Base-by-base conservation (phyloP, 2,113 vertebrate species). In the Hyperoodon ampullatus region DNA sequence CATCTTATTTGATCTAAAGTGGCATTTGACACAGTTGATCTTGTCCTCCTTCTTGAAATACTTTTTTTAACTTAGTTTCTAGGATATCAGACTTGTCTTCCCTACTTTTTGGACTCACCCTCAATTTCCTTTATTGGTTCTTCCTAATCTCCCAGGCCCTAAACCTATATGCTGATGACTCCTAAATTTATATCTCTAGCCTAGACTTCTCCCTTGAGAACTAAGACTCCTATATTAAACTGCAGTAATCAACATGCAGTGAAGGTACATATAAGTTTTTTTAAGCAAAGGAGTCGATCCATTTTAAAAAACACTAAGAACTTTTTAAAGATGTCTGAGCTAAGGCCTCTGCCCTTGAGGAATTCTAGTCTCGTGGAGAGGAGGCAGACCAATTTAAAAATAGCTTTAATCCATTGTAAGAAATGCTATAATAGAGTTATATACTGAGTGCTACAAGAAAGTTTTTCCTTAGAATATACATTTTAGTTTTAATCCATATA, bases 181-280 rank as follows among this genome's bases (percentile, higher is more conserved):
- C 33, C 77, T 82, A 89, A 78, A 84, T 86, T 72, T 87, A 30
- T 88, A 30, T 88, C 39, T 87, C 21, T 35, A 87, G 23, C 61
- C 70, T 93, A 86, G 21, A 95, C 15, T 66, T 90, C 39, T 81
- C 33, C 61, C 66, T 94, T 92, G 68, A 92, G 68, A 92, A 88
- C 42, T 83, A 68, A 88, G 82, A 82, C 5, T 81, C 42, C 44
- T 35, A 14, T 61, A n/a, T 68, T 66, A 11, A 82, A 68, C 28
- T 24, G 4, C 4, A 88, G 26, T 61, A 44, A 68, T 88, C 26
- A 82, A 63, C 16, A 70, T 83, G 10, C 18, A 93, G 60, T 88
- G 21, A 77, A 87, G 44, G 18, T 33, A 60, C 55, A 50, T 80
- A 53, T 16, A 70, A 77, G 8, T 58, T 35, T 84, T 83, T 86